Base-by-base conservation (phyloP, 2,797 vertebrate species). In the Pristis pectinata region DNA sequence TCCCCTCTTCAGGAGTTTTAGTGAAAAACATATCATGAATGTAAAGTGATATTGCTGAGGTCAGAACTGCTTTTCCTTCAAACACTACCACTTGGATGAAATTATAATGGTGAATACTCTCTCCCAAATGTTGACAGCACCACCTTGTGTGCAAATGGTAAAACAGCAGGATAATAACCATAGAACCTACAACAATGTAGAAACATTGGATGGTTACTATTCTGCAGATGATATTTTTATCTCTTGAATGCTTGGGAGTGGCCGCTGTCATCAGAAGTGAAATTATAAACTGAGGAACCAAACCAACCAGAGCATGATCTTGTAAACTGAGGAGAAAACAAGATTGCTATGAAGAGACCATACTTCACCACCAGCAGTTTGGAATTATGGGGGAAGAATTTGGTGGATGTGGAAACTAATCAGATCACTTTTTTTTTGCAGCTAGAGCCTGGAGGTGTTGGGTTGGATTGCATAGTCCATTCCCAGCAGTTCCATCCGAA, bases 121-220 rank as follows among this genome's bases (percentile, higher is more conserved):
- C 11, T 72, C 24, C 44, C 37, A 19, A 17, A 76, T 94, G 92
- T 44, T 76, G 70, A 94, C 49, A 72, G 70, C 70, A 53, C 92
- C 92, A 94, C 70, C 92, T 13, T 94, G 44, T 72, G 92, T 94
- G 24, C 92, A 94, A 94, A 94, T 34, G 27, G 49, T 49, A 49
- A 67, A 93, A 49, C 61, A 70, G 64, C 91, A 44, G 41, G 22
- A 11, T 49, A 22, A 70, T 72, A 30, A 22, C 30, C 9, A 64
- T 7, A 37, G 85, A 64, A 64, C 17, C 59, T 64, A 19, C 34
- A 74, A 92, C 5, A 64, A 67, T 67, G 37, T n/a, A 41, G n/a
- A 92, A 64, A 92, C 61, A 67, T 15, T 7, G 41, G 64, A 44
- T 70, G 41, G 61, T 3, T 91, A 49, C 49, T 49, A 49, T 49